These are phyloP conservation scores for Antigone vipio DNA, from an alignment of 2,113 vertebrate species.

Conservation along the genomic window DNA sequence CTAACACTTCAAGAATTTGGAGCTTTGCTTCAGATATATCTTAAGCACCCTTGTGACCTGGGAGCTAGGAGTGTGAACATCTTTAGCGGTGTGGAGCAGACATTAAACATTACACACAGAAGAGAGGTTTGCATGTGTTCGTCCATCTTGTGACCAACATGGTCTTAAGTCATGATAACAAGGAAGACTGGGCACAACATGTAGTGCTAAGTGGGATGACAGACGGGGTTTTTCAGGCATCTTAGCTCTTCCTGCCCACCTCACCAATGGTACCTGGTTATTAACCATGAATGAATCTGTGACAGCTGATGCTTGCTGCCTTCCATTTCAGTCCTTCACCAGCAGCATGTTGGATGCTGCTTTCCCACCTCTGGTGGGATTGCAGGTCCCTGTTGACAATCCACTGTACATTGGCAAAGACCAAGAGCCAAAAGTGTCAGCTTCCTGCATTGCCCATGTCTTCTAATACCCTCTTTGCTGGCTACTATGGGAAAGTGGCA, in stretches of 20 bases:
- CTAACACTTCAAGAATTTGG: neutral
- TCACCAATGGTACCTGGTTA: neutral
- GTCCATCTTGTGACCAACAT: neutral
- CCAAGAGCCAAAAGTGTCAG: neutral
- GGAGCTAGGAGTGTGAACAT: neutral
- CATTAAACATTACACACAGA: neutral
- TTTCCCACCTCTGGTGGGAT: neutral
- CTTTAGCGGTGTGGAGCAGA: neutral
- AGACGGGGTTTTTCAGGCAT: neutral
- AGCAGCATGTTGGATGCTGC: rapidly evolving
- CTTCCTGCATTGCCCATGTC: neutral
- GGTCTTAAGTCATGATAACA: neutral
- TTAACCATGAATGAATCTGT: neutral
- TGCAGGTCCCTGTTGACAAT: neutral
- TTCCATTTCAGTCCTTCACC: neutral
- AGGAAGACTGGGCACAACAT: neutral
- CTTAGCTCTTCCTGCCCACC: neutral
- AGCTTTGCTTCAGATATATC: neutral
- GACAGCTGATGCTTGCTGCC: neutral
- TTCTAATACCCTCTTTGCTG: neutral
- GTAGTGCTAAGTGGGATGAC: neutral
- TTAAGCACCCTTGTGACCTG: neutral
- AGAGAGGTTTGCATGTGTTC: neutral
- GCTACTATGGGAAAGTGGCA: neutral
- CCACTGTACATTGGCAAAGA: neutral